Conservation (phyloP, 2,888 invertebrate species). For the Chrysina gloriosa region DNA sequence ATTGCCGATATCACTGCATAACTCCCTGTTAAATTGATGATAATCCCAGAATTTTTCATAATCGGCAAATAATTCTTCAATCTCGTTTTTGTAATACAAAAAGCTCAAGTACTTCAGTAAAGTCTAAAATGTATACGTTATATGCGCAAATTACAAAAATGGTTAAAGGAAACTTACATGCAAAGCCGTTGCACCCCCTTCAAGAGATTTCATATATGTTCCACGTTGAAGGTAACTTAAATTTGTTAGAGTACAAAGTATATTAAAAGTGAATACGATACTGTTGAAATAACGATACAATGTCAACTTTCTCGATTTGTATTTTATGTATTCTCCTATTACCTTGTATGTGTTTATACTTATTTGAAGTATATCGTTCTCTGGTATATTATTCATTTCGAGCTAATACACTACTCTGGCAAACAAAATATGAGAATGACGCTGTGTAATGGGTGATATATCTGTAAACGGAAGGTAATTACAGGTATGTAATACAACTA, state of each 20-base stretch:
- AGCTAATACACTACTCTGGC: too few relatives aligned
- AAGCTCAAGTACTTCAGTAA: slow-evolving; percentile 31
- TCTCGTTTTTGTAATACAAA: slow-evolving; percentile 22
- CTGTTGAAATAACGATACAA: slow-evolving; percentile 21
- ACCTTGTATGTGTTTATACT: slow-evolving; percentile 10
- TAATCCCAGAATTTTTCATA: slow-evolving; percentile 17
- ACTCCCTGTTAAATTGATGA: not conserved
- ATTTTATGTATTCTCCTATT: slow-evolving; percentile 26
- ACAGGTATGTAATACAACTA: too few relatives aligned
- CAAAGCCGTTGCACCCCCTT: not conserved
- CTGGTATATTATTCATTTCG: slow-evolving; percentile 12
- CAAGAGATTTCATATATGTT: slow-evolving; percentile 26
- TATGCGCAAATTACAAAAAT: not conserved
- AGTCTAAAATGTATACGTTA: not conserved
- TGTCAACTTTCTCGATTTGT: not conserved
- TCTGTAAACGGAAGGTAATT: too few relatives aligned
- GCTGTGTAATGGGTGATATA: too few relatives aligned
- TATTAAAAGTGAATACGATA: not conserved
- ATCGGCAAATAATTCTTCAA: not conserved
- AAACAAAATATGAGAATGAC: too few relatives aligned
- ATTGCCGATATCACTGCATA: not conserved
- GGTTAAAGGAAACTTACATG: slow-evolving; percentile 11
- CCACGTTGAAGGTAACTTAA: slow-evolving; percentile 13
- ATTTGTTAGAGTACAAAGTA: slow-evolving; percentile 5
- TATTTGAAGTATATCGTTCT: slow-evolving; percentile 22